These are phyloP conservation scores for Mormyrops attenuatus DNA, from an alignment of 2,797 vertebrate species.

Conservation along the genomic window DNA sequence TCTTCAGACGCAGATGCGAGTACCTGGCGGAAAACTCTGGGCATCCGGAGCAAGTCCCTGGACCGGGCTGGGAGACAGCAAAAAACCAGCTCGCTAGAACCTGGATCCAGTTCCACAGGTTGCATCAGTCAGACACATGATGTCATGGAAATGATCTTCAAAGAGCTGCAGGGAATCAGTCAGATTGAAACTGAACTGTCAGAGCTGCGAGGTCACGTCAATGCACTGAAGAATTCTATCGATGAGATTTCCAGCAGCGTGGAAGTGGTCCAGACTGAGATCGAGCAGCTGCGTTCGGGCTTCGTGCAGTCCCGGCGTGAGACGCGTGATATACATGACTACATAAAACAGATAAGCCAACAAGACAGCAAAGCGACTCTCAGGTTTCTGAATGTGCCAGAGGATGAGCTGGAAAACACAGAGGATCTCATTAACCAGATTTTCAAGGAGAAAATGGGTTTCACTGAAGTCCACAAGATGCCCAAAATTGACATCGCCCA, in stretches of 20 bases:
- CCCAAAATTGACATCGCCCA: slow-evolving; percentile 94
- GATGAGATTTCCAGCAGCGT: slow-evolving; percentile 98
- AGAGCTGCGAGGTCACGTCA: slow-evolving; percentile 92
- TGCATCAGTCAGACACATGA: slow-evolving; percentile 97
- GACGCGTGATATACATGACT: slow-evolving; percentile 94
- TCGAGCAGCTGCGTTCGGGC: slow-evolving; percentile 90
- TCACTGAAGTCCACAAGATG: slow-evolving; percentile 76
- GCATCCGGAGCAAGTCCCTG: slow-evolving; percentile 93
- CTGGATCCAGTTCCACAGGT: slow-evolving; percentile 89
- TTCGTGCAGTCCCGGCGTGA: slow-evolving; percentile 96
- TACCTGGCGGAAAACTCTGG: slow-evolving; percentile 87
- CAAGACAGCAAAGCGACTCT: slow-evolving; percentile 86
- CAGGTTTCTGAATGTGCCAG: slow-evolving; percentile 90
- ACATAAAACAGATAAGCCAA: slow-evolving; percentile 89
- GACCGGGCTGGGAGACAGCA: slow-evolving; percentile 85
- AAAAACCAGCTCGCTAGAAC: slow-evolving; percentile 79
- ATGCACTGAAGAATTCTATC: slow-evolving; percentile 94
- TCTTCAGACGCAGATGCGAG: slow-evolving; percentile 96
- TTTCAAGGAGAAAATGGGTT: slow-evolving; percentile 91
- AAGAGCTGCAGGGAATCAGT: slow-evolving; percentile 97
- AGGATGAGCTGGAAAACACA: slow-evolving; percentile 81
- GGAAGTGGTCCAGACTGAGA: slow-evolving; percentile 97
- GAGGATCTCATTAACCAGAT: slow-evolving; percentile 83
- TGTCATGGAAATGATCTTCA: slow-evolving; percentile 99
- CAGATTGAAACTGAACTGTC: slow-evolving; percentile 96